These are phyloP conservation scores for Apamea anceps DNA, from an alignment of 2,888 invertebrate species.

Conservation along the genomic window DNA sequence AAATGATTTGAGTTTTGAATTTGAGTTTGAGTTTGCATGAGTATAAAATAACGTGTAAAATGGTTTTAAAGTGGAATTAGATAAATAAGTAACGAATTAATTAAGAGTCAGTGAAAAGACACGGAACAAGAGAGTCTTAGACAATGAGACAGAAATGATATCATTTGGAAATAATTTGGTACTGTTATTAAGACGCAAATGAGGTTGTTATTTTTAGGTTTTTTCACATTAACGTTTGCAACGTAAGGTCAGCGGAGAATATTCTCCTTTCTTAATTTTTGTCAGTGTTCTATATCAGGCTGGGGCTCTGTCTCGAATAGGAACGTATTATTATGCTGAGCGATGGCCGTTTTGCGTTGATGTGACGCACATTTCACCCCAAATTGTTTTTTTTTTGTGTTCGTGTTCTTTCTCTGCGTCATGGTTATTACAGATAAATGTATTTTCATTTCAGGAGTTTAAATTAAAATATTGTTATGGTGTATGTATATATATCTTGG, in stretches of 20 bases:
- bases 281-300: background rate
- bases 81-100: slow-evolving; percentile 18
- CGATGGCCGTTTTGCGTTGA: background rate
- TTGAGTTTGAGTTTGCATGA: no score
- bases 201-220: slow-evolving; percentile 31
- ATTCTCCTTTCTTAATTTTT: background rate
- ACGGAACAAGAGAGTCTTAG: slow-evolving; percentile 20
- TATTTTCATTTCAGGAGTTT: background rate
- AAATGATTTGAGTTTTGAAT: no score
- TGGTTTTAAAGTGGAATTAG: background rate
- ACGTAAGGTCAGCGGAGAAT: background rate
- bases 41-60: slow-evolving; percentile 3
- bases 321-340: background rate
- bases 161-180: slow-evolving; percentile 44
- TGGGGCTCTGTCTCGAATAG: background rate
- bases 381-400: background rate
- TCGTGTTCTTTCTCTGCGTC: background rate
- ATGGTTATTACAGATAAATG: no score
- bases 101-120: slow-evolving; percentile 9
- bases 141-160: slow-evolving; percentile 18
- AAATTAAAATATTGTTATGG: background rate
- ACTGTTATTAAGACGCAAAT: slow-evolving; percentile 34
- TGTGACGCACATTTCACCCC: background rate
- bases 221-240: background rate
- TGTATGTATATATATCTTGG: background rate